These are phyloP conservation scores for Dromaius novaehollandiae DNA, from an alignment of 2,113 vertebrate species.

Conservation along the genomic window DNA sequence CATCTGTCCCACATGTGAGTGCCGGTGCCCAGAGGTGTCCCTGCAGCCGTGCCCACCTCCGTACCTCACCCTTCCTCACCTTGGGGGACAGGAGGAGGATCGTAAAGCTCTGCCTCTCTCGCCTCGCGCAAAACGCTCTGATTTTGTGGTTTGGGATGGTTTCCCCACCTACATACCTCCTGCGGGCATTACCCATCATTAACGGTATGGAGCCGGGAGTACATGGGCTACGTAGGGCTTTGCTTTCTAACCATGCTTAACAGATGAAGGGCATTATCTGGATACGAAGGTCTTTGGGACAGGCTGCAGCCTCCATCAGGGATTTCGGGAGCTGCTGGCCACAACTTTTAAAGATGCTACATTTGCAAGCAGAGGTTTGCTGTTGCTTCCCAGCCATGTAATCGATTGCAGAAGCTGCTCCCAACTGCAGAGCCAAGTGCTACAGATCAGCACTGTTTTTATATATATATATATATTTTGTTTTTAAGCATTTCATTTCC, in stretches of 20 bases:
- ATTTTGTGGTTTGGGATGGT: background rate
- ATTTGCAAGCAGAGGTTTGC: background rate
- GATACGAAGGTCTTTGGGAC: background rate
- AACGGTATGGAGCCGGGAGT: background rate
- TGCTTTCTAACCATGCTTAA: background rate
- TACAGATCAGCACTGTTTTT: background rate
- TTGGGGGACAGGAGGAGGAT: too few relatives aligned
- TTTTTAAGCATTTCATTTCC: background rate
- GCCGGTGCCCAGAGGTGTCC: background rate
- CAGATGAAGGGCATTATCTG: background rate
- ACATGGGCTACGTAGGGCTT: background rate
- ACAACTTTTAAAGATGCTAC: background rate
- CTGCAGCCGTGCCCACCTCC: background rate
- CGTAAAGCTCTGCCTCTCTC: background rate
- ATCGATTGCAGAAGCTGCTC: slow-evolving; percentile 5
- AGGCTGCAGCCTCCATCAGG: background rate
- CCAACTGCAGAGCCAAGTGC: background rate
- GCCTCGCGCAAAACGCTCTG: background rate
- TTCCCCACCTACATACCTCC: background rate
- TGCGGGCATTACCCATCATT: background rate
- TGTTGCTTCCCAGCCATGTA: background rate
- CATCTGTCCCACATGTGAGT: background rate
- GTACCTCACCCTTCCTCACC: background rate
- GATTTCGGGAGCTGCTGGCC: background rate
- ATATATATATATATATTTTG: background rate